These are phyloP conservation scores for Poeciliopsis occidentalis DNA, from an alignment of 2,113 vertebrate genomes.

Conservation along the genomic window DNA sequence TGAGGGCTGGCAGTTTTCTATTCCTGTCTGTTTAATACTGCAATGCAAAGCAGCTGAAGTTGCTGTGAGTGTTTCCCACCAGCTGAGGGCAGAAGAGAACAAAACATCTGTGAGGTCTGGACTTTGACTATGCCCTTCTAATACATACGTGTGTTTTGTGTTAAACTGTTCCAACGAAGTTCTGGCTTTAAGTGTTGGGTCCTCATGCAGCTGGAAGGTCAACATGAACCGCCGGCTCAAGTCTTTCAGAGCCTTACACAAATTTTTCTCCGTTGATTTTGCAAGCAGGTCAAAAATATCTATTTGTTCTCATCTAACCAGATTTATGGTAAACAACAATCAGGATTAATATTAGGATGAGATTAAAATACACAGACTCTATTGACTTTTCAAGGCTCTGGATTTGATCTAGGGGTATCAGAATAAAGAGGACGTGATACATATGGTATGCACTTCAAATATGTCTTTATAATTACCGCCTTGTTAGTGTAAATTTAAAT, in stretches of 20 bases:
- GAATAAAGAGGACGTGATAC: neutral
- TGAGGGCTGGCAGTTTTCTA: neutral
- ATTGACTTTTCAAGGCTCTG: neutral
- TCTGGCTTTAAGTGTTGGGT: neutral
- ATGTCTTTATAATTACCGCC: neutral
- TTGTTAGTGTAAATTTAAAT: neutral
- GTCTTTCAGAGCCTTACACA: neutral
- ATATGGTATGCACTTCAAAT: neutral
- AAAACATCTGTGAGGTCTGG: slow-evolving; percentile 8
- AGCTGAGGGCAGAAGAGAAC: slow-evolving; percentile 53
- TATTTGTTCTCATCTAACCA: too few species aligned
- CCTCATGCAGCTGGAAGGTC: neutral
- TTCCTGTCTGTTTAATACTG: neutral
- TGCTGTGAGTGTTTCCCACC: slow-evolving; percentile 27
- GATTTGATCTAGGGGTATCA: neutral
- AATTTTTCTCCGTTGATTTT: neutral
- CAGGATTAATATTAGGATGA: neutral
- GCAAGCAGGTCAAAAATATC: too few species aligned
- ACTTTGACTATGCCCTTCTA: neutral
- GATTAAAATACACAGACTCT: neutral
- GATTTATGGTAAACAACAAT: neutral
- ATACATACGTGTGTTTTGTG: too few species aligned
- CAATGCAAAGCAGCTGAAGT: neutral
- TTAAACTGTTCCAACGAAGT: too few species aligned
- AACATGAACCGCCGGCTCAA: neutral